phyloP scores from a whole-genome alignment of 2,888 invertebrate genomes.

The Blastobasis lacticolella region DNA sequence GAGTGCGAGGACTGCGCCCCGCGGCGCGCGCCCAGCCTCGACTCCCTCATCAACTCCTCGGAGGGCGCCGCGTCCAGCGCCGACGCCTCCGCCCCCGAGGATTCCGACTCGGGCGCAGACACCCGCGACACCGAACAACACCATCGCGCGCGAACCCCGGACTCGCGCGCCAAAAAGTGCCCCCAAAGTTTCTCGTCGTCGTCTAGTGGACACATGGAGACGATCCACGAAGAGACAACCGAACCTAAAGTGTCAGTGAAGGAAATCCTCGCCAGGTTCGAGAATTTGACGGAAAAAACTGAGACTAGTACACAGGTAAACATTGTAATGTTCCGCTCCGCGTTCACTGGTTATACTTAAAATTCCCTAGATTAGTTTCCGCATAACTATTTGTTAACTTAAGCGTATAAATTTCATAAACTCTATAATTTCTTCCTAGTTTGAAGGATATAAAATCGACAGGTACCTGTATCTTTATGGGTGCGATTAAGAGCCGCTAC shows the following conservation, averaged over 20 bases:
- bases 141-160: slow-evolving; percentile 27
- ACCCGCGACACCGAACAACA: slow-evolving; percentile 63
- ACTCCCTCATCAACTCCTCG: slow-evolving; percentile 80
- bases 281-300: slow-evolving; percentile 76
- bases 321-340: neutral
- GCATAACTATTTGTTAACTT: no score
- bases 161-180: slow-evolving; percentile 49
- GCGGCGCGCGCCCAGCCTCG: slow-evolving; percentile 74
- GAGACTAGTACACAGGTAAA: slow-evolving; percentile 20
- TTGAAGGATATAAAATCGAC: no score
- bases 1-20: slow-evolving; percentile 42
- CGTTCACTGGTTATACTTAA: no score
- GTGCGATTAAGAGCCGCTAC: no score
- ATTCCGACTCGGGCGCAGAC: slow-evolving; percentile 80
- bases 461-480: no score
- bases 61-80: slow-evolving; percentile 77
- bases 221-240: slow-evolving; percentile 83
- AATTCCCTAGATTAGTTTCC: no score
- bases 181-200: slow-evolving; percentile 68
- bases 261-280: slow-evolving; percentile 87
- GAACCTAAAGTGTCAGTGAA: slow-evolving; percentile 89
- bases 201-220: slow-evolving; percentile 84
- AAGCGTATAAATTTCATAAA: no score
- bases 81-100: slow-evolving; percentile 76
- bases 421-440: no score